These are phyloP conservation scores for Gila orcuttii DNA, from an alignment of 2,113 vertebrate species.

Conservation along the genomic window DNA sequence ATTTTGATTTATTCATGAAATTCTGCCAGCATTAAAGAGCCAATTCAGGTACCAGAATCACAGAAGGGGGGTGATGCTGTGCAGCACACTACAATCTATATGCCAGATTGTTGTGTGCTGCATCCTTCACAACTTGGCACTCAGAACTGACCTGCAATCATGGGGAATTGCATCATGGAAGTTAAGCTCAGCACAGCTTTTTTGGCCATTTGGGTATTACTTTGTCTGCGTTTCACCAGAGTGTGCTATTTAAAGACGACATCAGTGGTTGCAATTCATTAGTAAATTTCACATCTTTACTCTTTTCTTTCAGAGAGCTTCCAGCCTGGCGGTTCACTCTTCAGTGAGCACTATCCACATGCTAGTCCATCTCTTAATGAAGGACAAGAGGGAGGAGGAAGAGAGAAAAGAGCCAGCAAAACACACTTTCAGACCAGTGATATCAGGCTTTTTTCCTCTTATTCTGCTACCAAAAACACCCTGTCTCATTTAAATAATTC, in stretches of 20 bases:
- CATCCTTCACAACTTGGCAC: not conserved
- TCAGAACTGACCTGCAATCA: not conserved
- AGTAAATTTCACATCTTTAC: not conserved
- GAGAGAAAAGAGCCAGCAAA: constrained; percentile 18
- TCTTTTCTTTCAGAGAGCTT: constrained; percentile 34
- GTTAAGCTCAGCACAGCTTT: not conserved
- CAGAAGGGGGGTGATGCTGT: not conserved
- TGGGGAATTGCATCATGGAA: not conserved
- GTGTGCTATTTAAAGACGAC: not conserved
- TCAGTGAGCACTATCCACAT: constrained; percentile 24
- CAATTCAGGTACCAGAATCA: not conserved
- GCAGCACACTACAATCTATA: too few relatives aligned
- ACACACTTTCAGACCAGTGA: constrained; percentile 61
- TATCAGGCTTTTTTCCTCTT: not conserved
- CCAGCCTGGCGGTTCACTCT: constrained; percentile 8
- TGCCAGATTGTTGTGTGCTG: not conserved
- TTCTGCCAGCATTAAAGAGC: not conserved
- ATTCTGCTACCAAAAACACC: constrained; percentile 4
- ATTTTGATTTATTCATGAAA: not conserved
- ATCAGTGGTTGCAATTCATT: not conserved
- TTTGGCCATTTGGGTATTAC: not conserved
- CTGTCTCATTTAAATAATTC: not conserved
- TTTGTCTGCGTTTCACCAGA: too few relatives aligned
- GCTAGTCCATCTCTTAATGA: constrained; percentile 22
- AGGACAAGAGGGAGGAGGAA: constrained; percentile 21